Percentiles rank a stretch among this genome's conserved stretches.
These are phyloP conservation scores for Pediacus dermestoides DNA, from an alignment of 2,888 invertebrate genomes.

Conservation along the genomic window DNA sequence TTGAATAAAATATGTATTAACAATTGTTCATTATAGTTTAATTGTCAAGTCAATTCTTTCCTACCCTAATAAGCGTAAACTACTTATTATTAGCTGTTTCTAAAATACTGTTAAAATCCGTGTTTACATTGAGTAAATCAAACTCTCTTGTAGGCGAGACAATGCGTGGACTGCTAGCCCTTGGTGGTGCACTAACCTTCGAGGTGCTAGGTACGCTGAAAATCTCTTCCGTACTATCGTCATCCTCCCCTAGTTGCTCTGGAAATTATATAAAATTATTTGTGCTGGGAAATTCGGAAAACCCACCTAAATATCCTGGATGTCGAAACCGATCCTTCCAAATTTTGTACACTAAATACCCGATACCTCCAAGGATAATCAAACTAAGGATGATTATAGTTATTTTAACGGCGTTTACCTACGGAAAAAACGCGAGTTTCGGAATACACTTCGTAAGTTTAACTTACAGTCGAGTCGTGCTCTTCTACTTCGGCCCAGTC, in stretches of 20 bases:
- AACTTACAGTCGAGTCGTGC: constrained; percentile 31
- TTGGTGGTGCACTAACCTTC: constrained; percentile 17
- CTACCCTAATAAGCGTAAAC: no score
- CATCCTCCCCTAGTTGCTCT: constrained; percentile 32
- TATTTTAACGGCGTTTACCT: constrained; percentile 35
- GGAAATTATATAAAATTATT: constrained; percentile 10
- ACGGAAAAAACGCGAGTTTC: constrained; percentile 19
- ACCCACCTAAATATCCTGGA: constrained; percentile 36
- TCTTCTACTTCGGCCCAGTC: constrained; percentile 37
- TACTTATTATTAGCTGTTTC: constrained; percentile 28
- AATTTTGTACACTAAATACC: constrained; percentile 33
- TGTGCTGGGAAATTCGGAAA: no score
- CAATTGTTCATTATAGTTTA: no score
- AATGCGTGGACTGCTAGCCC: constrained; percentile 15
- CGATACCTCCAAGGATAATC: constrained; percentile 30
- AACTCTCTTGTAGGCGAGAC: constrained; percentile 13
- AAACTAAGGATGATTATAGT: constrained; percentile 31
- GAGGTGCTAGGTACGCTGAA: constrained; percentile 33
- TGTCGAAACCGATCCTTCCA: constrained; percentile 36
- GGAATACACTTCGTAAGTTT: constrained; percentile 4
- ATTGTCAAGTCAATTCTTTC: no score
- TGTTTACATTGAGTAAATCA: constrained; percentile 32
- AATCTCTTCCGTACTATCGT: constrained; percentile 36
- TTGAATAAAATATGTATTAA: no score
- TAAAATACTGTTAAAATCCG: constrained; percentile 37